Evolutionary conservation across 2,888 invertebrate species (phyloP).

Genomic region (Campoletis raptor): DNA sequence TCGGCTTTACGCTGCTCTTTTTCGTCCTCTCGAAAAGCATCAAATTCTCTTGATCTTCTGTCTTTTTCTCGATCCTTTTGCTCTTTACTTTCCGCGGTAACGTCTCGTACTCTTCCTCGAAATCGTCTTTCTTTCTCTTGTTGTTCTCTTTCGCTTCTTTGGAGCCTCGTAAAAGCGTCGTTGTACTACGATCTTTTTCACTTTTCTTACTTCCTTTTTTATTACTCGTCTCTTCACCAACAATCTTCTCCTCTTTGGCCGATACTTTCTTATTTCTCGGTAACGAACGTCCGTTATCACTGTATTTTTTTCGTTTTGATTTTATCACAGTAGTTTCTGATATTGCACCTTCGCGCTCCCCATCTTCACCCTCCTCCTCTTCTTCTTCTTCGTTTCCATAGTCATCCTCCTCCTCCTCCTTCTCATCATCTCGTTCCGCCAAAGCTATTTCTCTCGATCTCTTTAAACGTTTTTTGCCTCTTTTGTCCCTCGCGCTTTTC

Average conservation of each 20-base stretch:
- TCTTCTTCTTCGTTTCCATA: slow-evolving; percentile 75
- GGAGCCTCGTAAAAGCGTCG: slow-evolving; percentile 66
- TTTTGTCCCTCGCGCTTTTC: slow-evolving; percentile 71
- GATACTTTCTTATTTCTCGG: slow-evolving; percentile 81
- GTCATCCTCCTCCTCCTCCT: slow-evolving; percentile 72
- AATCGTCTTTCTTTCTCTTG: slow-evolving; percentile 80
- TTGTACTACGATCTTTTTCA: slow-evolving; percentile 69
- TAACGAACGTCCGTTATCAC: slow-evolving; percentile 77
- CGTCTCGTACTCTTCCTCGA: slow-evolving; percentile 79
- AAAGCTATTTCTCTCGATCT: slow-evolving; percentile 69
- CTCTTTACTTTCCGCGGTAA: slow-evolving; percentile 78
- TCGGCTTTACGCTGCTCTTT: slow-evolving; percentile 76
- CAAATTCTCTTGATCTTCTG: slow-evolving; percentile 63
- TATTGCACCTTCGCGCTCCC: slow-evolving; percentile 80
- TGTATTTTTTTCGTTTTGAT: slow-evolving; percentile 80
- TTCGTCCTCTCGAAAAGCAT: slow-evolving; percentile 75
- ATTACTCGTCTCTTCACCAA: slow-evolving; percentile 74
- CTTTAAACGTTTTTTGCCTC: slow-evolving; percentile 80
- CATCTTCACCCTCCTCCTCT: slow-evolving; percentile 72
- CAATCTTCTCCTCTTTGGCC: slow-evolving; percentile 75
- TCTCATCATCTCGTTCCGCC: slow-evolving; percentile 74
- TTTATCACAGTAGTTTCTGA: slow-evolving; percentile 81
- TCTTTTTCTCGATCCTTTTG: slow-evolving; percentile 79
- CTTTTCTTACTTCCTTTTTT: slow-evolving; percentile 67
- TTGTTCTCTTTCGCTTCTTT: slow-evolving; percentile 78